phyloP scores from a whole-genome alignment of 2,888 invertebrate species.

The Phengaris arion region DNA sequence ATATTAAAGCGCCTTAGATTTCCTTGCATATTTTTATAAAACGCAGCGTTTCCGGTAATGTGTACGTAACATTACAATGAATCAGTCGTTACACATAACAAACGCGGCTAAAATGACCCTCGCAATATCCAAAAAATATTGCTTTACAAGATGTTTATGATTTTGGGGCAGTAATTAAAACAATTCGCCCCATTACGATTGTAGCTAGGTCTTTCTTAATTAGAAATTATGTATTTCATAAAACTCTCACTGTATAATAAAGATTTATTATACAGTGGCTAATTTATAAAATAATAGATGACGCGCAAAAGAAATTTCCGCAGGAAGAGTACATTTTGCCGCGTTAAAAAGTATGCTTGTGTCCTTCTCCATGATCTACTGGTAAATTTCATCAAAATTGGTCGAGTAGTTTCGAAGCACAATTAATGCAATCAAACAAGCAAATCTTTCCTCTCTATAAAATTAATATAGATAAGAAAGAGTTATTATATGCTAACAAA shows the following conservation, averaged over 20 bases:
- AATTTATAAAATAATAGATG: no score
- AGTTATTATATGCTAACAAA: no score
- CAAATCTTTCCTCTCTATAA: no score
- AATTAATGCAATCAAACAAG: no score
- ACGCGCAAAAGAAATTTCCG: no score
- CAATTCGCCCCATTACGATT: neutral
- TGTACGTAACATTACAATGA: neutral
- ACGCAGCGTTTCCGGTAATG: constrained; percentile 12
- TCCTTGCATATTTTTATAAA: neutral
- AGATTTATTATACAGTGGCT: neutral
- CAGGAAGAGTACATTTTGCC: no score
- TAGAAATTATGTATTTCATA: neutral
- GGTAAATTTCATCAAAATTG: no score
- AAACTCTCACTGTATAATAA: no score
- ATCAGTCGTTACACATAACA: constrained; percentile 9
- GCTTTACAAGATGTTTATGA: constrained; percentile 16
- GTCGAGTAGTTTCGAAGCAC: no score
- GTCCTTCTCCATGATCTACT: no score
- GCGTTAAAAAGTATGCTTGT: no score
- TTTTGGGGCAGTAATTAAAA: constrained; percentile 14
- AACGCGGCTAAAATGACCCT: constrained; percentile 20
- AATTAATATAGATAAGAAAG: no score
- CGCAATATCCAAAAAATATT: constrained; percentile 14
- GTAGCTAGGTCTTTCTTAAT: constrained; percentile 4
- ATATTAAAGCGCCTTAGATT: neutral